Base-by-base conservation (phyloP, 1,140 invertebrate species). In the Doryteuthis pealeii region DNA sequence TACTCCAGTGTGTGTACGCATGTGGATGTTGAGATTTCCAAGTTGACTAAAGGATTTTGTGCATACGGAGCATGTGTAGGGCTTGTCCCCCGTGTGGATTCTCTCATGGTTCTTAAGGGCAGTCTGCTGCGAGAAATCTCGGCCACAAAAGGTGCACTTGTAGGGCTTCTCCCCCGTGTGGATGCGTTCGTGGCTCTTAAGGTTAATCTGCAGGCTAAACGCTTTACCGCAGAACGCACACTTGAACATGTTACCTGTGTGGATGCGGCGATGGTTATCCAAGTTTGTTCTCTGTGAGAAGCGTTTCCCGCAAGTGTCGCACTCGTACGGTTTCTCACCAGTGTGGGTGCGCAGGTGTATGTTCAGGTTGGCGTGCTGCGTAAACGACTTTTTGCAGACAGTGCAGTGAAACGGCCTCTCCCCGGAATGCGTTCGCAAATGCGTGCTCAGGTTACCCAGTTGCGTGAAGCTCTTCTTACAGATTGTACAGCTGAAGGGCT, bases 11-110 rank as follows among this genome's bases (percentile, higher is more conserved):
- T 97, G 95, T 65, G 95, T 96, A 74, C 94, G 90, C 74, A 93
- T 94, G 85, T 96, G 95, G 85, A 95, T 94, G 82, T 95, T 94
- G 74, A 96, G 88, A 70, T 95, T 95, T 5, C 94, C 94, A 87
- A 95, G 95, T 85, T 95, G 94, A 66, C 94, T 88, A 85, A 96
- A 96, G 86, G 94, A 93, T 85, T 95, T 95, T 65, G 93, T 93
- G 87, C 95, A 96, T 84, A 95, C 93, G 33, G 90, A 90, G 85
- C 95, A 96, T 84, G 93, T 94, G 89, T 94, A 95, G 1, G 94
- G 94, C 83, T 95, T 95, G 83, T 95, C 93, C 3, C 93, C 93
- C 1, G 91, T 92, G 78, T 92, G 91, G 62, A 92, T 92, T 70
- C 91, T 85, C 45, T 93, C 91, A 88, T 95, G 94, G 94, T 72